Percentiles rank a stretch among this genome's conserved stretches.
Conservation (phyloP, 2,888 invertebrate species). For the Tenthredo notha region DNA sequence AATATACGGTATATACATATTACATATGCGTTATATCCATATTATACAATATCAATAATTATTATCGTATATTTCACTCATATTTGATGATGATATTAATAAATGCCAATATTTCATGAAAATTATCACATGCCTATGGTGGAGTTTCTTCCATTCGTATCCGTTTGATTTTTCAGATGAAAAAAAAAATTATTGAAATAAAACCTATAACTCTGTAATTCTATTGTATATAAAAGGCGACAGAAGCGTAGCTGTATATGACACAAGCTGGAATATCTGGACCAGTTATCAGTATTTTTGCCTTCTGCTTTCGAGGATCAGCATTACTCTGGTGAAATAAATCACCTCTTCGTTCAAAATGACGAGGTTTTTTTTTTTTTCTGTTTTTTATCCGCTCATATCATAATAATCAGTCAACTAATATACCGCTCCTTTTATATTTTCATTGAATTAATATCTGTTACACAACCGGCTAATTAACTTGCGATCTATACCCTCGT, state of each 20-base stretch:
- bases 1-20: not conserved
- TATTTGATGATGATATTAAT: not conserved
- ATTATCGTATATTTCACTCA: not conserved
- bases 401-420: not conserved
- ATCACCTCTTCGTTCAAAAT: conserved; percentile 31
- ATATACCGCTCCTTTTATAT: no score
- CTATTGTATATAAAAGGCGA: not conserved
- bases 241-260: not conserved
- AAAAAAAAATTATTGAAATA: not conserved
- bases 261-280: not conserved
- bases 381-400: not conserved
- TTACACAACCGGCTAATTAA: not conserved
- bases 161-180: not conserved
- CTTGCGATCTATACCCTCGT: conserved; percentile 1
- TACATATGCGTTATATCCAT: not conserved
- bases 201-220: not conserved
- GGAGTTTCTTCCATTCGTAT: not conserved
- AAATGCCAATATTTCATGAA: not conserved
- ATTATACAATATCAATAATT: no score
- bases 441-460: not conserved
- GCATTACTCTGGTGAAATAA: conserved; percentile 16
- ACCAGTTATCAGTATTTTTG: not conserved
- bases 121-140: not conserved
- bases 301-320: not conserved
- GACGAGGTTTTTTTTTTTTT: not conserved